Conservation (phyloP, 2,113 vertebrate species). For the Platichthys flesus region DNA sequence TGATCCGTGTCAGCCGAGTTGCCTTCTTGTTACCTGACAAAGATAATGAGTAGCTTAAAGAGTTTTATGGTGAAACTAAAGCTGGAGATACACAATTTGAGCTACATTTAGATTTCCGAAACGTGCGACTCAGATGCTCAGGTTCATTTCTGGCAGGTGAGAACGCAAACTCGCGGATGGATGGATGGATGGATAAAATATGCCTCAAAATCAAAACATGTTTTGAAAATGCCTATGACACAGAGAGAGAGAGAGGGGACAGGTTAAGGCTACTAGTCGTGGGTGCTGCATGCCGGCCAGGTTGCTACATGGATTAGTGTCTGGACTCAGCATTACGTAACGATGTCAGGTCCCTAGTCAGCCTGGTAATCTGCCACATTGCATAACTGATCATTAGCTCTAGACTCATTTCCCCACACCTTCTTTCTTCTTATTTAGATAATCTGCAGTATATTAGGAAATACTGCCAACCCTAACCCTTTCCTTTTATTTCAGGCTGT, state of each 20-base stretch:
- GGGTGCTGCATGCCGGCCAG: conserved; percentile 26
- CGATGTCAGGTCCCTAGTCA: conserved; percentile 49
- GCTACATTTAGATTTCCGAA: too few relatives aligned
- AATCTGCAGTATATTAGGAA: background rate
- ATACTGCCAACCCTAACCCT: too few relatives aligned
- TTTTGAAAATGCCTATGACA: background rate
- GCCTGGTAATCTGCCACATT: conserved; percentile 66
- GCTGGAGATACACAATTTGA: too few relatives aligned
- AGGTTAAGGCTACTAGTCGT: conserved; percentile 28
- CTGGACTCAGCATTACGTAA: conserved; percentile 67
- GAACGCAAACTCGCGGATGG: too few relatives aligned
- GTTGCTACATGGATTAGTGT: conserved; percentile 68
- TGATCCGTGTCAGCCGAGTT: background rate
- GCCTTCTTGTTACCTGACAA: too few relatives aligned
- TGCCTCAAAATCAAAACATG: background rate
- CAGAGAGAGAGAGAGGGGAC: background rate
- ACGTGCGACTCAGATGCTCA: too few relatives aligned
- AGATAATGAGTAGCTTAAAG: too few relatives aligned
- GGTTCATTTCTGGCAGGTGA: too few relatives aligned
- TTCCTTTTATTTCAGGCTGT: too few relatives aligned
- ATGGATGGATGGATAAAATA: background rate
- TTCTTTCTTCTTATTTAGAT: conserved; percentile 10
- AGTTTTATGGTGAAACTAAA: too few relatives aligned
- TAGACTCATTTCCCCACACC: conserved; percentile 38
- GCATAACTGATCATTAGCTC: conserved; percentile 67